Percentiles rank a stretch among this genome's conserved stretches.
Conservation (phyloP, 2,113 vertebrate species). For the Tetrao urogallus region DNA sequence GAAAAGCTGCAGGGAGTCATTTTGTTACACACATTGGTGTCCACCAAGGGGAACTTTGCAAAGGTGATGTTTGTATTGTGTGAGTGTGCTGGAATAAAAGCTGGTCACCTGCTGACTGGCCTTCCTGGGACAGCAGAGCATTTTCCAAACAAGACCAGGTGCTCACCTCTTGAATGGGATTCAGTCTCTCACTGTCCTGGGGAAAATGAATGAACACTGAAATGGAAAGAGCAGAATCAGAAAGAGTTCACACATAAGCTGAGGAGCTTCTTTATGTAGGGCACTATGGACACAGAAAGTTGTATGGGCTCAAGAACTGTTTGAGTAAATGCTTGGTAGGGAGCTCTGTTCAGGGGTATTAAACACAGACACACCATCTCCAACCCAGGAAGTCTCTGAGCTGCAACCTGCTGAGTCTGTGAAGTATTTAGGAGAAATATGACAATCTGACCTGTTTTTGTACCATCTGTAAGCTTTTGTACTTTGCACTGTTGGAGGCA, state of each 20-base stretch:
- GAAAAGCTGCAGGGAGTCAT: background rate
- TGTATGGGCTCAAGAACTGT: background rate
- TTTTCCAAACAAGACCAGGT: background rate
- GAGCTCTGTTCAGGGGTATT: background rate
- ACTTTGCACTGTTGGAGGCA: background rate
- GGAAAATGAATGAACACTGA: background rate
- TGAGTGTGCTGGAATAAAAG: background rate
- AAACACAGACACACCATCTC: background rate
- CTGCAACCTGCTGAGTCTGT: conserved; percentile 41
- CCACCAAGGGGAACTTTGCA: background rate
- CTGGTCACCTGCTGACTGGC: background rate
- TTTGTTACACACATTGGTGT: background rate
- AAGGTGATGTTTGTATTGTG: background rate
- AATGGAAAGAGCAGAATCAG: background rate
- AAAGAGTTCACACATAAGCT: background rate
- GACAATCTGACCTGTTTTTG: conserved; percentile 8
- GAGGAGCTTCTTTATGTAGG: background rate
- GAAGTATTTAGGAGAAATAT: conserved; percentile 44
- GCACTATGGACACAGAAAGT: background rate
- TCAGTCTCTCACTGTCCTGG: background rate
- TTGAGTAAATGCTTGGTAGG: background rate
- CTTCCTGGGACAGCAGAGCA: background rate
- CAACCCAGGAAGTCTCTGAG: conserved; percentile 26
- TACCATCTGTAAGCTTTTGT: conserved; percentile 24
- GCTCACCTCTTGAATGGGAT: background rate